Evolutionary conservation across 2,797 vertebrate species (phyloP).

Genomic region (Hippoglossus hippoglossus): DNA sequence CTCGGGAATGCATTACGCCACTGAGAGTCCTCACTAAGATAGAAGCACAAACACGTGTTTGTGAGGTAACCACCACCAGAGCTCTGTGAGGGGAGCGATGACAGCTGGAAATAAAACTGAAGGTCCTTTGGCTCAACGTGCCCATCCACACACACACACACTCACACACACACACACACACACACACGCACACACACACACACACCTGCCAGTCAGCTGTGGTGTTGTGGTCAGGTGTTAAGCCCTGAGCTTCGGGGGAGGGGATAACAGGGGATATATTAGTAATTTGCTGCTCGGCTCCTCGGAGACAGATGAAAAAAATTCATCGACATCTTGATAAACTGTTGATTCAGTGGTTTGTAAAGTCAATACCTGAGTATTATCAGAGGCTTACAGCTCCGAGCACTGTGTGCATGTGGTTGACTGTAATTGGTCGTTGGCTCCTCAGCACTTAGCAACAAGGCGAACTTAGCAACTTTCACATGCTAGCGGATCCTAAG

Average conservation of each 20-base stretch:
- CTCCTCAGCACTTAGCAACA: neutral
- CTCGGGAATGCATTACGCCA: too few relatives aligned
- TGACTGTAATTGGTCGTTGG: neutral
- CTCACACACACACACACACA: conserved; percentile 16
- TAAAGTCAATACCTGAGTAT: conserved; percentile 39
- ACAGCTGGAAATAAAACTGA: conserved; percentile 67
- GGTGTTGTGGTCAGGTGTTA: conserved; percentile 53
- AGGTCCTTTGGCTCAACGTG: conserved; percentile 27
- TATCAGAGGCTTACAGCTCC: conserved; percentile 28
- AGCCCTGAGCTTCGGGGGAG: conserved; percentile 57
- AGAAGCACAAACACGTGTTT: neutral
- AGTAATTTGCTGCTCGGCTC: conserved; percentile 66
- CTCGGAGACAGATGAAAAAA: conserved; percentile 65
- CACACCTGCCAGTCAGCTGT: conserved; percentile 67
- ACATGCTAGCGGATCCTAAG: neutral
- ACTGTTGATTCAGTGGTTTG: conserved; percentile 80
- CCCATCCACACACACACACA: conserved; percentile 17
- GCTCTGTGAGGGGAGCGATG: conserved; percentile 50
- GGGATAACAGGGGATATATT: conserved; percentile 68
- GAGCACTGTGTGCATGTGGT: neutral
- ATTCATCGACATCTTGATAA: conserved; percentile 83
- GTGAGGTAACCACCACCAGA: conserved; percentile 42
- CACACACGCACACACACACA: conserved; percentile 19
- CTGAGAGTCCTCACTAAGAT: too few relatives aligned
- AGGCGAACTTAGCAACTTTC: neutral